A percentile compares a stretch with the other conserved stretches of the same genome.
phyloP scores from a whole-genome alignment of 2,113 vertebrate species.

The Oncorhynchus tshawytscha region DNA sequence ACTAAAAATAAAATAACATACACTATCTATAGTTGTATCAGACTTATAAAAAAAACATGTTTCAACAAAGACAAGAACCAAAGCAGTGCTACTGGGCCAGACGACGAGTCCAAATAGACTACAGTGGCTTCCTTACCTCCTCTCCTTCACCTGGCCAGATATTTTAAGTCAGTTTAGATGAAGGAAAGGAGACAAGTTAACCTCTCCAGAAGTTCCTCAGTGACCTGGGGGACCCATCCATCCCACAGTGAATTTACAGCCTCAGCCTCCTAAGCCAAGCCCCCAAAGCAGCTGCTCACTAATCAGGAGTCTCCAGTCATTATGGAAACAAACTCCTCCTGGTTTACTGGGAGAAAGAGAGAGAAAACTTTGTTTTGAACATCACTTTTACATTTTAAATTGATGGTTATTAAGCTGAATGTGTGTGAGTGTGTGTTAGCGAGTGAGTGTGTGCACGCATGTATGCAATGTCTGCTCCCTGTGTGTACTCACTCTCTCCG shows the following conservation, averaged over 20 bases:
- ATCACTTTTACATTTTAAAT: neutral
- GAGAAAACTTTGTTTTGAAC: conserved; percentile 22
- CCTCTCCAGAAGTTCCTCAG: neutral
- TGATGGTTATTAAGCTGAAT: neutral
- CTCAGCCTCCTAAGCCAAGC: neutral
- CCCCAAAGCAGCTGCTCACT: neutral
- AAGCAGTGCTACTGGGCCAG: neutral
- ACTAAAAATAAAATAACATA: too few relatives aligned
- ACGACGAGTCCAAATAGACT: neutral
- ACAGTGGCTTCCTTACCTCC: neutral
- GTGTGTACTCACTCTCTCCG: conserved; percentile 86
- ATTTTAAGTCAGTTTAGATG: neutral
- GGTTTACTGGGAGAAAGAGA: conserved; percentile 80
- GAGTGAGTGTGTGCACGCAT: too few relatives aligned
- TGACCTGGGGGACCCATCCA: neutral
- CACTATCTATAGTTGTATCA: too few relatives aligned
- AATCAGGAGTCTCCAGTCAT: conserved; percentile 90
- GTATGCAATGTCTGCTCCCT: too few relatives aligned
- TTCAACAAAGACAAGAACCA: neutral
- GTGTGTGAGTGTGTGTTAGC: too few relatives aligned
- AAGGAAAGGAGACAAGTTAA: neutral
- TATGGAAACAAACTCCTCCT: conserved; percentile 95
- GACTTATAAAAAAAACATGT: too few relatives aligned
- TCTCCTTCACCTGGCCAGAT: neutral
- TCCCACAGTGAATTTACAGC: neutral